These are phyloP conservation scores for Rhinopithecus roxellana DNA, from an alignment of 2,113 vertebrate genomes.

Conservation along the genomic window DNA sequence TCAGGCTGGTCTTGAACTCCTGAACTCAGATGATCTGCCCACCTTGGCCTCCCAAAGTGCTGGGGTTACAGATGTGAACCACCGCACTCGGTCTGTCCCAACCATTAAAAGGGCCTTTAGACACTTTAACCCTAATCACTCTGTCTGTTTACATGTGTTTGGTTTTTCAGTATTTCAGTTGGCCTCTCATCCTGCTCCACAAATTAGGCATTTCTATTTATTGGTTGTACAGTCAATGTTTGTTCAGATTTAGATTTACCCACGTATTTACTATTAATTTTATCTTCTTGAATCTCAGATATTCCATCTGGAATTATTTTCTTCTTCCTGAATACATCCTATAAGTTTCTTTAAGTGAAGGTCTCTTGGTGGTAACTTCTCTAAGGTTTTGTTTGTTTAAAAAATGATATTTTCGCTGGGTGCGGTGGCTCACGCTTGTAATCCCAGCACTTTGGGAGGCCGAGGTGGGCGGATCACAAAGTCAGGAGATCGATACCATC, in stretches of 20 bases:
- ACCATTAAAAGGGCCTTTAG: neutral
- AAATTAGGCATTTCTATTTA: neutral
- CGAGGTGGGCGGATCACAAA: too few species aligned
- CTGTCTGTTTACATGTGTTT: neutral
- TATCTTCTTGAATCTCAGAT: neutral
- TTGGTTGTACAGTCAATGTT: neutral
- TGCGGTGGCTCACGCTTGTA: too few species aligned
- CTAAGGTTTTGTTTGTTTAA: neutral
- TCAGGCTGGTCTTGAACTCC: too few species aligned
- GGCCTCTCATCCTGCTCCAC: neutral
- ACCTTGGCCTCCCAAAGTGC: too few species aligned
- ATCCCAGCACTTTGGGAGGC: too few species aligned
- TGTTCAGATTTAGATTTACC: neutral
- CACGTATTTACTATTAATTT: neutral
- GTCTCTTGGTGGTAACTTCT: neutral
- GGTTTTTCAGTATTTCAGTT: neutral
- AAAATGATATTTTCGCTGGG: too few species aligned
- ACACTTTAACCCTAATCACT: neutral
- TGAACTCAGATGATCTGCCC: too few species aligned
- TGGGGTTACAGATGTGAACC: too few species aligned
- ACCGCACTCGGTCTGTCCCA: neutral
- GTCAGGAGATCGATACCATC: too few species aligned
- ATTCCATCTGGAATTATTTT: neutral
- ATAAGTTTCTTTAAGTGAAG: neutral
- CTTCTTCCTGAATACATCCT: neutral